Evolutionary conservation across 2,888 invertebrate genomes (phyloP).

Genomic region (Heliconius cydno): DNA sequence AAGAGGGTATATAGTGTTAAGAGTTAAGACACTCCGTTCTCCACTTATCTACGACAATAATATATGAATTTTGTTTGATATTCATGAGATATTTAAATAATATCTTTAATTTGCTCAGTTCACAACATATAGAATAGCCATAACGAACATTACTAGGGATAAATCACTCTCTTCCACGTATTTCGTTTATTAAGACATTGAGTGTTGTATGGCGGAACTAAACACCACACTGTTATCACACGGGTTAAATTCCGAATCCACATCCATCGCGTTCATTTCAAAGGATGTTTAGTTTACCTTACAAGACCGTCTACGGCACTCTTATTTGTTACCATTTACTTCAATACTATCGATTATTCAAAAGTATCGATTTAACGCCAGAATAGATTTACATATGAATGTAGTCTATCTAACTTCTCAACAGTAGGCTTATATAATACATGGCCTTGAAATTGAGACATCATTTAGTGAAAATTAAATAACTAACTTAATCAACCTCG

Average conservation of each 20-base stretch:
- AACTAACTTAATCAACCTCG: too few species aligned
- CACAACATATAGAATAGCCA: neutral
- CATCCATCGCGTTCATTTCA: neutral
- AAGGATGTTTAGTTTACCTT: neutral
- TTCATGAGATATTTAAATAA: neutral
- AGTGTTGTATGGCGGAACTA: neutral
- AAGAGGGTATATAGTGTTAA: too few species aligned
- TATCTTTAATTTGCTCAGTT: neutral
- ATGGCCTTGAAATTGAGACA: neutral
- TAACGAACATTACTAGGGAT: neutral
- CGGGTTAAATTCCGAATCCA: neutral
- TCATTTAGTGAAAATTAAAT: neutral
- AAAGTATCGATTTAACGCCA: too few species aligned
- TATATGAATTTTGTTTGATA: neutral
- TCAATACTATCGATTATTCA: neutral
- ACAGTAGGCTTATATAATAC: neutral
- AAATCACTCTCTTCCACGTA: neutral
- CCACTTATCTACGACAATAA: constrained; percentile 62
- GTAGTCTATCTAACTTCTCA: neutral
- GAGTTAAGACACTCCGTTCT: too few species aligned
- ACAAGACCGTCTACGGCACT: neutral
- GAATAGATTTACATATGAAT: neutral
- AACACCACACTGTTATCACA: neutral
- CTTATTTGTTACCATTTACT: neutral
- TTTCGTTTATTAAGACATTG: neutral